These are phyloP conservation scores for Aphodius sticticus DNA, from an alignment of 2,888 invertebrate genomes.

Conservation along the genomic window DNA sequence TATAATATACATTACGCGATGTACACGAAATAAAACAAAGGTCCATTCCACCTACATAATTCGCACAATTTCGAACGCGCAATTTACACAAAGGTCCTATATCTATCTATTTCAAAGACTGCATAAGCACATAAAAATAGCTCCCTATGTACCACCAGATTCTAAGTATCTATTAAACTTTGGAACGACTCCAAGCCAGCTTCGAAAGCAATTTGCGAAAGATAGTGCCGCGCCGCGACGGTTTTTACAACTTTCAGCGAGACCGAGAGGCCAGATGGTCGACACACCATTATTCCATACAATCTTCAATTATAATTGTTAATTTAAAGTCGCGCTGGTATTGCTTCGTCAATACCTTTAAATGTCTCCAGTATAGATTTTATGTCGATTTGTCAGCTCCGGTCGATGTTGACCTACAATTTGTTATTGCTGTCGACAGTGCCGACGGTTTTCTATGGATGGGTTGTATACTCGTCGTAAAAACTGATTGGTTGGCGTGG, in stretches of 20 bases:
- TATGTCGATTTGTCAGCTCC: neutral
- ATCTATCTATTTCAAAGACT: neutral
- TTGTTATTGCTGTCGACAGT: neutral
- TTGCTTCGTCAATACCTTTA: neutral
- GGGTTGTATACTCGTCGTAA: neutral
- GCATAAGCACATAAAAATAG: slow-evolving; percentile 4
- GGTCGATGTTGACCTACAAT: neutral
- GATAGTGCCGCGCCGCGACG: neutral
- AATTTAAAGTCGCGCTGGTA: neutral
- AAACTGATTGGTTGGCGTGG: too few species aligned
- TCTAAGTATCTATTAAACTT: slow-evolving; percentile 10
- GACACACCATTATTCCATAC: neutral
- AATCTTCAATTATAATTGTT: neutral
- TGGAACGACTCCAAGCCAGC: slow-evolving; percentile 16
- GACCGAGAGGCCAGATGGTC: slow-evolving; percentile 7
- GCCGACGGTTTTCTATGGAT: neutral
- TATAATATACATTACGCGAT: neutral
- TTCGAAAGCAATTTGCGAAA: slow-evolving; percentile 18
- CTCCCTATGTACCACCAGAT: slow-evolving; percentile 9
- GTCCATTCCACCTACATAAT: neutral
- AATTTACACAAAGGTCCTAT: neutral
- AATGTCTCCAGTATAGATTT: neutral
- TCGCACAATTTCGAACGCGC: neutral
- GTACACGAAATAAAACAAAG: neutral
- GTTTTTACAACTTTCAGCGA: slow-evolving; percentile 8